phyloP scores from a whole-genome alignment of 2,888 invertebrate species.

The Ophioninae sp. region DNA sequence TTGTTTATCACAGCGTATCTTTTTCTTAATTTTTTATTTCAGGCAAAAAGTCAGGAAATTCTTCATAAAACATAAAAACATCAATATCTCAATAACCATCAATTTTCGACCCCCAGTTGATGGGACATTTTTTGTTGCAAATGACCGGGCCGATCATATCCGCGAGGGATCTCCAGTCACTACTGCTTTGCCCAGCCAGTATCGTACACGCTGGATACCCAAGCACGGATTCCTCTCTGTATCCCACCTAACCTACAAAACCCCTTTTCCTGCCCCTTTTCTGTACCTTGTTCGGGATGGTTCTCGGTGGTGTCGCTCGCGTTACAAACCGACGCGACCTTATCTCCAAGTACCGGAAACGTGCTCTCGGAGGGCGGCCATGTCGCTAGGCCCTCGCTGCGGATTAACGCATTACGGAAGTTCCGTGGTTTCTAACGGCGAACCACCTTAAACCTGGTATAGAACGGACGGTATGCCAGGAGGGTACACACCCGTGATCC shows the following conservation, averaged over 20 bases:
- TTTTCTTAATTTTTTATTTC: no score
- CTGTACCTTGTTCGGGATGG: slow-evolving; percentile 9
- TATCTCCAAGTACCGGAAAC: slow-evolving; percentile 73
- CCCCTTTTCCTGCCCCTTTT: slow-evolving; percentile 14
- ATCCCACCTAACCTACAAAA: background rate
- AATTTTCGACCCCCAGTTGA: no score
- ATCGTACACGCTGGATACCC: slow-evolving; percentile 51
- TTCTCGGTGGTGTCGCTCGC: slow-evolving; percentile 41
- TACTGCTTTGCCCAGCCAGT: slow-evolving; percentile 17
- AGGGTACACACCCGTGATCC: slow-evolving; percentile 50
- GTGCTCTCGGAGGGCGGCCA: slow-evolving; percentile 68
- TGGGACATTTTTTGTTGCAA: no score
- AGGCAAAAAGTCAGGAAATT: no score
- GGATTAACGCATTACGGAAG: slow-evolving; percentile 80
- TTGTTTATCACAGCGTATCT: no score
- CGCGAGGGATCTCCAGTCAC: slow-evolving; percentile 41
- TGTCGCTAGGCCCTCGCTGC: slow-evolving; percentile 62
- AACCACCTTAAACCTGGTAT: slow-evolving; percentile 71
- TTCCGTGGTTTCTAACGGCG: slow-evolving; percentile 72
- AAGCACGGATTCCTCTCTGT: slow-evolving; percentile 50
- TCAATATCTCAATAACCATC: no score
- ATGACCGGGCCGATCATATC: slow-evolving; percentile 44
- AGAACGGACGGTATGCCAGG: slow-evolving; percentile 32
- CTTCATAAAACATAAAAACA: no score
- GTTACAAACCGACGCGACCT: slow-evolving; percentile 61